These are phyloP conservation scores for Acanthurus lineatus DNA, from an alignment of 2,797 vertebrate species.

Conservation along the genomic window DNA sequence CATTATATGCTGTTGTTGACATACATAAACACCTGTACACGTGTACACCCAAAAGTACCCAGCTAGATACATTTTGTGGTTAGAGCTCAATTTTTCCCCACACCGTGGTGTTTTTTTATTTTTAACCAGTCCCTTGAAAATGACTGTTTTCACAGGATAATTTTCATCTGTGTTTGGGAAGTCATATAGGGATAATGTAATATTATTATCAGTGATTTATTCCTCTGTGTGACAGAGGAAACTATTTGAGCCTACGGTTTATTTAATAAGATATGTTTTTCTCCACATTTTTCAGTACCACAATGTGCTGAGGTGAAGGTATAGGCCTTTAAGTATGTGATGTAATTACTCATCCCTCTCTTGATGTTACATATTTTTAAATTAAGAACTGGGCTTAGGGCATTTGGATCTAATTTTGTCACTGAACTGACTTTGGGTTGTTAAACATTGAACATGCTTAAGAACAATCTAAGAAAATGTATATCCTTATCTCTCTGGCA, in stretches of 20 bases:
- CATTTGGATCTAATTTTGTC: background rate
- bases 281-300: background rate
- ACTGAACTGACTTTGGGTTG: background rate
- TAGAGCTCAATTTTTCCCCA: background rate
- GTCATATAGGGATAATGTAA: background rate
- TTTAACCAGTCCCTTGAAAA: background rate
- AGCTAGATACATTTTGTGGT: background rate
- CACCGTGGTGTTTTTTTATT: background rate
- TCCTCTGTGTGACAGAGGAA: background rate
- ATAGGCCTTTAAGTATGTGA: background rate
- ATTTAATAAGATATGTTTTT: background rate
- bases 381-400: background rate
- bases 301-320: background rate
- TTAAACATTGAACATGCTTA: background rate
- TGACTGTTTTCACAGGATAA: background rate
- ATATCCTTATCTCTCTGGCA: background rate
- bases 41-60: background rate
- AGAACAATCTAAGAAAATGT: too few relatives aligned
- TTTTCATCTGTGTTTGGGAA: accelerated
- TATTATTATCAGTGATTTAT: background rate
- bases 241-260: background rate
- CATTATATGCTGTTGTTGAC: background rate
- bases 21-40: background rate
- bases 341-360: background rate
- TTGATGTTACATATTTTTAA: background rate